Percentiles rank a stretch among this genome's conserved stretches.
Evolutionary conservation across 2,797 vertebrate species (phyloP).

Genomic region (Microcaecilia unicolor): DNA sequence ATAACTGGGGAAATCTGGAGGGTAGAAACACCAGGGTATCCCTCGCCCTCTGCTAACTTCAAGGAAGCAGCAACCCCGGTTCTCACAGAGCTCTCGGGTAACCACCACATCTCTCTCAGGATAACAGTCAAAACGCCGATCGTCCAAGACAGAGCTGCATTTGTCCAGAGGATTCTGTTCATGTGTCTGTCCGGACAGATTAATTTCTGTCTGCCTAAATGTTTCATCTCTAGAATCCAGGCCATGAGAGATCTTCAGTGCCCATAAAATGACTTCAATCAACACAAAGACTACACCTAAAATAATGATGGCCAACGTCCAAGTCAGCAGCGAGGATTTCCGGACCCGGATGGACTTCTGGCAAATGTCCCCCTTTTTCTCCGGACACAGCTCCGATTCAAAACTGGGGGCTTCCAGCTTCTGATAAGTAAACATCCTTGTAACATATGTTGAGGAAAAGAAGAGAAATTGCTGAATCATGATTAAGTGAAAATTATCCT

Average conservation of each 20-base stretch:
- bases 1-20: conserved; percentile 70
- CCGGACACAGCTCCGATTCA: fast-evolving
- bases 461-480: no score
- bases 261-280: conserved; percentile 31
- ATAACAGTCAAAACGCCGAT: conserved; percentile 75
- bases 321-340: conserved; percentile 17
- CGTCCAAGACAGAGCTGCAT: conserved; percentile 48
- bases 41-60: conserved; percentile 31
- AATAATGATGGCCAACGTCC: conserved; percentile 29
- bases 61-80: conserved; percentile 73
- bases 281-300: conserved; percentile 18
- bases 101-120: conserved; percentile 62
- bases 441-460: no score
- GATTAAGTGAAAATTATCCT: no score
- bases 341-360: fast-evolving
- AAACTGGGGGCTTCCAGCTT: conserved; percentile 2
- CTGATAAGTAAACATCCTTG: conserved; percentile 38
- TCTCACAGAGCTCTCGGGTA: conserved; percentile 66
- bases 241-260: no score
- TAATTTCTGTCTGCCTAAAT: no score
- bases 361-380: conserved; percentile 18
- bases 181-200: conserved; percentile 14
- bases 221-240: no score
- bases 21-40: conserved; percentile 82
- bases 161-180: neutral